phyloP scores from a whole-genome alignment of 1,140 invertebrate species.

The Zeugodacus cucurbitae region DNA sequence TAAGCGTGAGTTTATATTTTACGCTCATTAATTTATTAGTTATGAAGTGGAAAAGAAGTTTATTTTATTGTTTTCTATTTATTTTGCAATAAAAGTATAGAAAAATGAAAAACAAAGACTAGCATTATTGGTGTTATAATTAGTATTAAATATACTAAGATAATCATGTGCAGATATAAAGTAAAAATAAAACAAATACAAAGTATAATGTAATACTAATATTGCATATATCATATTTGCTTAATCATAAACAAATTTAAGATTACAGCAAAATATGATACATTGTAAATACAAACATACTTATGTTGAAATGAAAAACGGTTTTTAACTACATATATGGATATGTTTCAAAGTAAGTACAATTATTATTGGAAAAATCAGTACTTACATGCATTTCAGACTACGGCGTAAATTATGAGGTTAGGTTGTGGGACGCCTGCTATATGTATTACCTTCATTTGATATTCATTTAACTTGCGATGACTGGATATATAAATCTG shows the following conservation, averaged over 20 bases:
- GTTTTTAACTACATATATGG: background rate
- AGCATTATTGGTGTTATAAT: background rate
- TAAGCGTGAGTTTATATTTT: too few species aligned
- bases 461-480: too few species aligned
- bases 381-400: too few species aligned
- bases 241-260: conserved; percentile 3
- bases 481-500: too few species aligned
- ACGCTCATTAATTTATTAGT: too few species aligned
- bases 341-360: too few species aligned
- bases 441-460: too few species aligned
- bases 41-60: too few species aligned
- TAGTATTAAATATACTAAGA: background rate
- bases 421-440: too few species aligned
- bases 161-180: background rate
- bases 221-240: background rate
- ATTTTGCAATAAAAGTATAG: background rate
- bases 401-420: too few species aligned
- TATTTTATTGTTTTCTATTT: background rate
- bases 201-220: background rate
- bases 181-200: background rate
- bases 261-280: background rate
- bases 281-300: conserved; percentile 16
- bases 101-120: conserved; percentile 32
- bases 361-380: too few species aligned
- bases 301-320: conserved; percentile 24